Evolutionary conservation across 2,888 invertebrate species (phyloP).

Genomic region (Lepidochrysops patricia): DNA sequence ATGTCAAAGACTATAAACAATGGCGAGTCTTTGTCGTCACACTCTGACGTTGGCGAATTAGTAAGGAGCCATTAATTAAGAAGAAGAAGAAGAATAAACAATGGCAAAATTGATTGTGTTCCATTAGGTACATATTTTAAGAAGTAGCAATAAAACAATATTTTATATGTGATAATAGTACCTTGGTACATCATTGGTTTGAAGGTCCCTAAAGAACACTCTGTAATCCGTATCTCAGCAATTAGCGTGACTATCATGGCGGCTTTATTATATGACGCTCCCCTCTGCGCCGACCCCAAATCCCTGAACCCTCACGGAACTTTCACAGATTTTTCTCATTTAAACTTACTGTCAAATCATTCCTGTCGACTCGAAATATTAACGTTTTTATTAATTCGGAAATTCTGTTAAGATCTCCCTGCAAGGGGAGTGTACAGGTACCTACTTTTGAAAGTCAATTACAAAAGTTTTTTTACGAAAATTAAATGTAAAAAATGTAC

Average conservation of each 20-base stretch:
- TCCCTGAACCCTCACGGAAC: neutral
- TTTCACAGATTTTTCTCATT: conserved; percentile 9
- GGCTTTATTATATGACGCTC: neutral
- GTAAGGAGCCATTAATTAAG: too few species aligned
- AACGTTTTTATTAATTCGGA: neutral
- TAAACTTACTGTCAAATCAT: conserved; percentile 10
- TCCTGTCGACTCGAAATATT: neutral
- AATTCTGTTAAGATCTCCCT: neutral
- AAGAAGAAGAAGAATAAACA: too few species aligned
- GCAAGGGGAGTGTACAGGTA: too few species aligned
- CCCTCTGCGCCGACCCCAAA: neutral
- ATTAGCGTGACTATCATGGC: neutral
- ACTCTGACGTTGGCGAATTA: too few species aligned
- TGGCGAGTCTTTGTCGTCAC: too few species aligned
- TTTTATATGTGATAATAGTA: neutral
- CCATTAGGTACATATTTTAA: too few species aligned
- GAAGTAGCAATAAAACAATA: neutral
- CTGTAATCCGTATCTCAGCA: neutral
- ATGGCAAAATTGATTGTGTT: too few species aligned
- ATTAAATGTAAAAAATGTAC: too few species aligned
- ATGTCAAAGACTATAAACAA: too few species aligned
- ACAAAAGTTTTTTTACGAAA: too few species aligned
- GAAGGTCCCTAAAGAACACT: neutral
- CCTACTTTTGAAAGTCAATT: too few species aligned
- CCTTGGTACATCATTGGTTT: neutral